Conservation (phyloP, 2,797 vertebrate genomes). For the Periophthalmus magnuspinnatus region DNA sequence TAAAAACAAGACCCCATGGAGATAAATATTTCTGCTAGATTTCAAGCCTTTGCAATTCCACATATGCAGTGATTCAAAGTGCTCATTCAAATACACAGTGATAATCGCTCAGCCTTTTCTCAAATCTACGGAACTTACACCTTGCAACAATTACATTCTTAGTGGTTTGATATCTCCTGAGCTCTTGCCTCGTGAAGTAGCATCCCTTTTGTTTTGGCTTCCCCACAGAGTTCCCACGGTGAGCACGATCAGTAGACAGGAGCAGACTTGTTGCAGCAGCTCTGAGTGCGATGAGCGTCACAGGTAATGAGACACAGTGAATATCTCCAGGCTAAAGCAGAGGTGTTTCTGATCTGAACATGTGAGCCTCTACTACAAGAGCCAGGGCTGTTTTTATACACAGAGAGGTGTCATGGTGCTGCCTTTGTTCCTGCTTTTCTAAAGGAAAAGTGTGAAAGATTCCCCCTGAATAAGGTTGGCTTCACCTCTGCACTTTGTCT, state of each 20-base stretch:
- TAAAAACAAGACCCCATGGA: no score
- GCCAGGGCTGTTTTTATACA: slow-evolving; percentile 5
- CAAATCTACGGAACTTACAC: not conserved
- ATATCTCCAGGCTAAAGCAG: slow-evolving; percentile 27
- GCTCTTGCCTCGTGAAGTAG: not conserved
- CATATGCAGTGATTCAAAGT: no score
- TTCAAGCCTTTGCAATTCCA: no score
- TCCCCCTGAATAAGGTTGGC: not conserved
- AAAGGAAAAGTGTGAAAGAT: slow-evolving; percentile 6
- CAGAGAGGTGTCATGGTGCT: slow-evolving; percentile 4
- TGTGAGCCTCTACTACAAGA: slow-evolving; percentile 18
- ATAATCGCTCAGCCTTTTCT: not conserved
- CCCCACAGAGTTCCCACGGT: slow-evolving; percentile 28
- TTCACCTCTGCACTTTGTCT: not conserved
- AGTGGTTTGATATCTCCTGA: not conserved
- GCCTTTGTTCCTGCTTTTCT: not conserved
- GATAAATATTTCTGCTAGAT: no score
- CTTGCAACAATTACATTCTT: not conserved
- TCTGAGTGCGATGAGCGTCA: slow-evolving; percentile 37
- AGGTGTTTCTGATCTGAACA: slow-evolving; percentile 23
- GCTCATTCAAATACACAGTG: no score
- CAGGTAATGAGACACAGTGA: slow-evolving; percentile 38
- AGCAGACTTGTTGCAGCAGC: slow-evolving; percentile 40
- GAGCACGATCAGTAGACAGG: slow-evolving; percentile 27
- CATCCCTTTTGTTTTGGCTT: slow-evolving; percentile 16